Base-by-base conservation (phyloP, 2,888 invertebrate species). In the Meliscaeva auricollis region DNA sequence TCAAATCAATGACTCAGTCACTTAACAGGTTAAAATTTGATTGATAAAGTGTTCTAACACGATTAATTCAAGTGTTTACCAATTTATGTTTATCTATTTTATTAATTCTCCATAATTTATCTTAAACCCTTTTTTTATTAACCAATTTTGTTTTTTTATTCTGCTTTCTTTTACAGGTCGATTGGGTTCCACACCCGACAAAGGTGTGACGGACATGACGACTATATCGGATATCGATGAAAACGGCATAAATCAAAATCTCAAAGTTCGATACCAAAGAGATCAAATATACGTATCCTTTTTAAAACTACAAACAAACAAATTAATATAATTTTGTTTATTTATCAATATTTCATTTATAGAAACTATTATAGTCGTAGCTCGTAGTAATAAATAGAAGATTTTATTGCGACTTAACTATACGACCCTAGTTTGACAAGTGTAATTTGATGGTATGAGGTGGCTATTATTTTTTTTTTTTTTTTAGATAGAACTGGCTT, bases 261-360 rank as follows among this genome's bases (percentile, higher is more conserved):
- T 98, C 75, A 95, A 95, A 92, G 94, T 95, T 87, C 95, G 98
- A 90, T 98, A 98, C 93, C 93, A 94, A 89, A 94, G 95, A 90
- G 96, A 98, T 93, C 94, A 96, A 90, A 97, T 98, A 91, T 98
- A 98, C 92, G 98, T 97, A 97, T 97, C 97, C 97, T 97, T 97
- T 95, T 90, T 52, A 79, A 87, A 87, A 79, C 7, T 8, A n/a
- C 48, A 66, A 68, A 35, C 13, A 44, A 44, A 44, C 32, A 54
- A 32, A 30, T n/a, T 38, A 22, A 3, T n/a, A 38, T 38, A 20
- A 41, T 20, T 17, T n/a, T n/a, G 2, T 56, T 13, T 13, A 30
- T 54, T 8, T 13, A 17, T 56, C 11, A 30, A 15, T 54, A 0
- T 30, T 8, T 54, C 7, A 5, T 50, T 44, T 44, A 44, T 41